Conservation (phyloP, 2,888 invertebrate species). For the Patella caerulea region DNA sequence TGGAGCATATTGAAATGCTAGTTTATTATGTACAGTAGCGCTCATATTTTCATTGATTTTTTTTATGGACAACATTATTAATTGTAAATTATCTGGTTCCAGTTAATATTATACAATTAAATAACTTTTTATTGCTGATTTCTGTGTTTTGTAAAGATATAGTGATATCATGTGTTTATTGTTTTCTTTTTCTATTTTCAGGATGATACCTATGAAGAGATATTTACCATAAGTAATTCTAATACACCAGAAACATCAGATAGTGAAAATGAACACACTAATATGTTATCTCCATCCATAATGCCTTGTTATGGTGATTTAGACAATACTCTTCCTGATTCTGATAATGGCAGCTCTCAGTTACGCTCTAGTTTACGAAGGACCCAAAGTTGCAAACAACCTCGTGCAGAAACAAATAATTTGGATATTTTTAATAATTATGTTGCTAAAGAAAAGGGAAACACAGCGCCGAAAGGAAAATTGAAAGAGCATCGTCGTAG, state of each 20-base stretch:
- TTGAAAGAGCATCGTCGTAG: slow-evolving; percentile 56
- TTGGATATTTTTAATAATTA: slow-evolving; percentile 48
- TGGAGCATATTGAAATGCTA: no score
- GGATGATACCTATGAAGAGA: slow-evolving; percentile 57
- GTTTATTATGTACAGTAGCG: no score
- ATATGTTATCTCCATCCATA: not conserved
- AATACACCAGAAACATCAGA: slow-evolving; percentile 44
- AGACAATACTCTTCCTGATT: not conserved
- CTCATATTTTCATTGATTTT: no score
- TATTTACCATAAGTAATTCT: slow-evolving; percentile 56
- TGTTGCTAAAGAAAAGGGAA: slow-evolving; percentile 26
- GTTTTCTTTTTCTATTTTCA: slow-evolving; percentile 32
- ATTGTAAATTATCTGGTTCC: no score
- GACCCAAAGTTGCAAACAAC: slow-evolving; percentile 32
- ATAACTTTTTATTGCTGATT: no score
- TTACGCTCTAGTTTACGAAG: slow-evolving; percentile 21
- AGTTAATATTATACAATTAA: no score
- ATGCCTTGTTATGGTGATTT: not conserved
- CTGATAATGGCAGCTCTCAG: not conserved
- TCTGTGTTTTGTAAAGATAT: no score
- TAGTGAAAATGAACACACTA: slow-evolving; percentile 36
- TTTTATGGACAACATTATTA: no score
- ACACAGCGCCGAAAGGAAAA: slow-evolving; percentile 34
- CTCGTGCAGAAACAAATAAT: slow-evolving; percentile 38
- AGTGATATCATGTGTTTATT: no score